Evolutionary conservation across 2,113 vertebrate species (phyloP).

Genomic region (Elachura formosa): DNA sequence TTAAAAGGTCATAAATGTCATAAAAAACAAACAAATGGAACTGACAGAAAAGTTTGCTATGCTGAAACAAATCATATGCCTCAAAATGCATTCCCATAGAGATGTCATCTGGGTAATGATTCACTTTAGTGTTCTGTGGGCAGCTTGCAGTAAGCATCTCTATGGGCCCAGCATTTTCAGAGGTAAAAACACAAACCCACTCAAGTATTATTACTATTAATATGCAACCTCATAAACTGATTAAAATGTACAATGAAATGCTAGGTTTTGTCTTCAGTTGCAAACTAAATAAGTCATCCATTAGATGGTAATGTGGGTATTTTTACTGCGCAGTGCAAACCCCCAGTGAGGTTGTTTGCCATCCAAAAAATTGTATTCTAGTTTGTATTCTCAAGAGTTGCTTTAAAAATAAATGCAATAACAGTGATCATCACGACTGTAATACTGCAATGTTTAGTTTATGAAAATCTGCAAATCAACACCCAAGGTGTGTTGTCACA

Average conservation of each 20-base stretch:
- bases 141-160: not conserved
- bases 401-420: not conserved
- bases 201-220: not conserved
- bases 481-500: not conserved
- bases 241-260: not conserved
- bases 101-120: constrained; percentile 6
- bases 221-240: not conserved
- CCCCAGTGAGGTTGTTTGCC: not conserved
- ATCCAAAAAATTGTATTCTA: not conserved
- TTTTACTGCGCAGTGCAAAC: not conserved
- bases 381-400: not conserved
- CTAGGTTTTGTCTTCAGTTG: not conserved
- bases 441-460: not conserved
- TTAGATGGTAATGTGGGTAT: not conserved
- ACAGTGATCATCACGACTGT: not conserved
- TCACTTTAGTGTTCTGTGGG: not conserved
- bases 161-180: not conserved
- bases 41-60: constrained; percentile 46
- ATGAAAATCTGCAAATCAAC: not conserved
- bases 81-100: not conserved
- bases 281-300: not conserved
- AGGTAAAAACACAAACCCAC: not conserved
- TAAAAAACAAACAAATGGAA: constrained; percentile 56
- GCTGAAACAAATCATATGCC: constrained; percentile 39
- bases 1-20: constrained; percentile 68